A percentile compares a stretch with the other conserved stretches of the same genome.
These are phyloP conservation scores for Potamarius usumacintae DNA, from an alignment of 2,113 vertebrate species.

Conservation along the genomic window DNA sequence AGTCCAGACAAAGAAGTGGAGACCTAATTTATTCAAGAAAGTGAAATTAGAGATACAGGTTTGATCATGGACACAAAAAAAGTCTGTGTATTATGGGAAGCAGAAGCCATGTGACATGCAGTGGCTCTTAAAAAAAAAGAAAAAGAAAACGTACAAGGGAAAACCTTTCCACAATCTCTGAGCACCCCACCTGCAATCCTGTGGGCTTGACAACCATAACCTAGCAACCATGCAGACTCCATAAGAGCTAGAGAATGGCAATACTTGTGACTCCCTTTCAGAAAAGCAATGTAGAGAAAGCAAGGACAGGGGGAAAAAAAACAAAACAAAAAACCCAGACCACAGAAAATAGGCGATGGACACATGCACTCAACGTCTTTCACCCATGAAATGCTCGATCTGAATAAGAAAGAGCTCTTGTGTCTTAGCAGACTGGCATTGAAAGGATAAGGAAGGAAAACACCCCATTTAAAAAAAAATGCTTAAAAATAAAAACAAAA, in stretches of 20 bases:
- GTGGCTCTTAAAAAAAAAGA: background rate
- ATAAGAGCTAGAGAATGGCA: slow-evolving; percentile 21
- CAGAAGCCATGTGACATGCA: slow-evolving; percentile 18
- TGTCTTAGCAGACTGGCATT: slow-evolving; percentile 23
- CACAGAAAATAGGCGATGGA: background rate
- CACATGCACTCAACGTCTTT: slow-evolving; percentile 37
- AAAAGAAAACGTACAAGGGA: background rate
- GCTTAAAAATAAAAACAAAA: background rate
- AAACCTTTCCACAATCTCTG: slow-evolving; percentile 10
- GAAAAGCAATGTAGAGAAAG: slow-evolving; percentile 23
- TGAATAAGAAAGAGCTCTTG: slow-evolving; percentile 51
- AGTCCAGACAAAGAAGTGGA: slow-evolving; percentile 12
- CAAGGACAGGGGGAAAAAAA: background rate
- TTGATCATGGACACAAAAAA: slow-evolving; percentile 11
- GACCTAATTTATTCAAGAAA: slow-evolving; percentile 29
- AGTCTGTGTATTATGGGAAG: background rate
- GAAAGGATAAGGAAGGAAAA: slow-evolving; percentile 23
- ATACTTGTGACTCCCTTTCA: slow-evolving; percentile 12
- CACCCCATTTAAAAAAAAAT: background rate
- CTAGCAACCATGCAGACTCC: slow-evolving; percentile 38
- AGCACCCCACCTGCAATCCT: slow-evolving; percentile 19
- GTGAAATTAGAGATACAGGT: background rate
- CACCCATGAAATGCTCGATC: slow-evolving; percentile 34
- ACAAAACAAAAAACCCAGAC: background rate
- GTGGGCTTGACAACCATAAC: slow-evolving; percentile 25